These are phyloP conservation scores for Heterodera schachtii DNA, from an alignment of 1,140 invertebrate genomes.

Conservation along the genomic window DNA sequence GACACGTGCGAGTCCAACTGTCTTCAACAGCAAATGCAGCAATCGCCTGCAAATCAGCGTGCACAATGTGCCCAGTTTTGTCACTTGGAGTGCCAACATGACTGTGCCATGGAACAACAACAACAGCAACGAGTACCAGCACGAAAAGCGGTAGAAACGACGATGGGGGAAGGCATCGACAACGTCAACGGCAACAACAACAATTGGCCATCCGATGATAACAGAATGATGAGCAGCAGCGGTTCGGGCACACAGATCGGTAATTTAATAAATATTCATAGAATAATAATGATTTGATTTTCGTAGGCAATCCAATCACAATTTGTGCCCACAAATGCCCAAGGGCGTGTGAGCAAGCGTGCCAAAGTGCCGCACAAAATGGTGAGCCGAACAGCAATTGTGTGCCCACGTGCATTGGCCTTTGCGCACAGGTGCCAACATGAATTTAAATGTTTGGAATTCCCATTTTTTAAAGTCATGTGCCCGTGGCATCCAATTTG, in stretches of 20 bases:
- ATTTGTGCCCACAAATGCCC: neutral
- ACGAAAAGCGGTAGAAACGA: neutral
- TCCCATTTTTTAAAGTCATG: neutral
- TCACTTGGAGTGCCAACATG: conserved; percentile 29
- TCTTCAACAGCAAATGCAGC: conserved; percentile 10
- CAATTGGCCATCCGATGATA: conserved; percentile 5
- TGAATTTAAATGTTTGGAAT: neutral
- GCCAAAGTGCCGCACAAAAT: neutral
- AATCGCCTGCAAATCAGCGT: neutral
- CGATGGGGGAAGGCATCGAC: neutral
- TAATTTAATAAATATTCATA: no score
- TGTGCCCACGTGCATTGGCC: conserved; percentile 3
- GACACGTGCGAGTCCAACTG: conserved; percentile 24
- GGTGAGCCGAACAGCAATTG: neutral
- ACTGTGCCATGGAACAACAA: conserved; percentile 23
- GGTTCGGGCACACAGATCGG: neutral
- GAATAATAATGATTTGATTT: no score
- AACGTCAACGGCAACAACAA: neutral
- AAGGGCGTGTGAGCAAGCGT: neutral
- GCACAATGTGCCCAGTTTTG: conserved; percentile 16
- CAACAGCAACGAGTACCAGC: neutral
- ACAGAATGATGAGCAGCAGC: neutral
- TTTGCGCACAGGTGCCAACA: neutral
- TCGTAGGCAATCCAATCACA: neutral
- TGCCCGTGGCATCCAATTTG: conserved; percentile 14